These are phyloP conservation scores for Coreoperca whiteheadi DNA, from an alignment of 2,113 vertebrate genomes.

Conservation along the genomic window DNA sequence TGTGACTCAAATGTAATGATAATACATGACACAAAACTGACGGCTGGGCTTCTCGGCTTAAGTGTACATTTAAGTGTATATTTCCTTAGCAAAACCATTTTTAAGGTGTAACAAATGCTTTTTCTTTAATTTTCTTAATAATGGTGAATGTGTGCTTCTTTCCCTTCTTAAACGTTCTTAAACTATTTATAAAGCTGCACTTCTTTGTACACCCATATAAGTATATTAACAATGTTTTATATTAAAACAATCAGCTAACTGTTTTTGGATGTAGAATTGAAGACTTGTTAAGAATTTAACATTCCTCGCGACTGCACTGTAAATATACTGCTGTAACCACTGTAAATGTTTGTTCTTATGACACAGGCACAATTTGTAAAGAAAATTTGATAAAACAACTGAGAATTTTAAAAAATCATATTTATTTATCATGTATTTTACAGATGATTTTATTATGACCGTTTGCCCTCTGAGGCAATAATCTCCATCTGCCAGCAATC, in stretches of 20 bases:
- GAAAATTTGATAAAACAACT: constrained; percentile 22
- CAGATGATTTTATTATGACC: constrained; percentile 23
- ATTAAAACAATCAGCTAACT: constrained; percentile 82
- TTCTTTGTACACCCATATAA: constrained; percentile 42
- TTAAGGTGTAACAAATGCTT: not conserved
- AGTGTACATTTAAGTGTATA: not conserved
- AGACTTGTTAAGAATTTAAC: constrained; percentile 1
- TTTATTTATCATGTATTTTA: constrained; percentile 68
- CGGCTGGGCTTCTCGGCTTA: not conserved
- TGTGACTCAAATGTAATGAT: not conserved
- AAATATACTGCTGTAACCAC: constrained; percentile 31
- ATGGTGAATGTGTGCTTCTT: constrained; percentile 17
- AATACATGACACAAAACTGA: not conserved
- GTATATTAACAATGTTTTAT: constrained; percentile 79
- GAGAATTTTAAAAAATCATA: constrained; percentile 16
- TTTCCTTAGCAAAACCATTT: not conserved
- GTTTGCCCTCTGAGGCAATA: not conserved
- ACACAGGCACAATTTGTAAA: constrained; percentile 33
- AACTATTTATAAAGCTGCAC: constrained; percentile 52
- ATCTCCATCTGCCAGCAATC: not conserved
- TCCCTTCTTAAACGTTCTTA: constrained; percentile 8
- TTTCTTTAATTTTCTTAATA: constrained; percentile 3
- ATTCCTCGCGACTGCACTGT: constrained; percentile 31
- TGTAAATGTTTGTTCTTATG: constrained; percentile 26
- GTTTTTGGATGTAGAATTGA: constrained; percentile 48